Evolutionary conservation across 2,113 vertebrate species (phyloP), one percentile per base, ranked within the genome.

Genomic region (Rhinogobius similis): DNA sequence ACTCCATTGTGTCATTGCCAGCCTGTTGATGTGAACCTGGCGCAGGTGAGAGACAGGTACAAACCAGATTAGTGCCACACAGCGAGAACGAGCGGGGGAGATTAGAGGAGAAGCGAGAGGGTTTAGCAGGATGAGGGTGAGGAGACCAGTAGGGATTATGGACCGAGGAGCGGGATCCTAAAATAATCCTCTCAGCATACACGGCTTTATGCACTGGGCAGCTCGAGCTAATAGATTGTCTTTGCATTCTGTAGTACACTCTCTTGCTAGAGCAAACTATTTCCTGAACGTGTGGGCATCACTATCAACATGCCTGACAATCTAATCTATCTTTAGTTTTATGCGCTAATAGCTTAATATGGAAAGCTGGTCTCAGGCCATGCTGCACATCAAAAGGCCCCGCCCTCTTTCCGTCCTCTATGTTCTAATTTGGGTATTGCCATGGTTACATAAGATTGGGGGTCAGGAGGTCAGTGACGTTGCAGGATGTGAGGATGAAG

Each of bases 161-260:
- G 75, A 81, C 85, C 86, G 63, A 71, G 86, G 84, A 90, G 86
- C 86, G 72, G 85, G 77, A 91, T 91, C 88, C 79, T 84, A 87
- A 87, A 92, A 92, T 93, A 93, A 93, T 94, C 91, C 91, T 86
- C 82, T 88, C 78, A 77, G 86, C 77, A 78, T 75, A 73, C 73
- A 72, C 52, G 79, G 71, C 66, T 88, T 90, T 83, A 84, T 85
- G 82, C 66, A 43, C 72, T 50, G 73, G 78, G 72, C 78, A 62
- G 65, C 72, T 78, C 67, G 46, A 61, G 59, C 70, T 21, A 62
- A 81, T 72, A 76, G 70, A 81, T 59, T 82, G 62, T 55, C 58
- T 46, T 39, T 73, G 52, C 62, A 43, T 75, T 67, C 39, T 61
- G 68, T 76, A 67, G 6, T 7, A 32, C 32, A 10, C 20, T 13